phyloP scores from a whole-genome alignment of 2,888 invertebrate genomes.

The Ormyrus pomaceus region DNA sequence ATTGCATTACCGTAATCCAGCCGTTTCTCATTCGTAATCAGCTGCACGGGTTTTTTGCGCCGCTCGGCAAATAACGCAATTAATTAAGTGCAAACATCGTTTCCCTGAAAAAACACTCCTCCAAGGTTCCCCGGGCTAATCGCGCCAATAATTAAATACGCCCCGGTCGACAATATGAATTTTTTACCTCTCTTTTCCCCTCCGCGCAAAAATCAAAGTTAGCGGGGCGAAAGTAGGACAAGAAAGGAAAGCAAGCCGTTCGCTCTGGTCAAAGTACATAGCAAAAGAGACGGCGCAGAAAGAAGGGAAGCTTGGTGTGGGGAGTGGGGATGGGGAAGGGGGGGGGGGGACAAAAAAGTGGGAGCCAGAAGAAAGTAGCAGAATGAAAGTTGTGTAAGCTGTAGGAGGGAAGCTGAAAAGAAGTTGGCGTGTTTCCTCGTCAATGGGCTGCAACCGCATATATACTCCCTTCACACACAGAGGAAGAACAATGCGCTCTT shows the following conservation, averaged over 20 bases:
- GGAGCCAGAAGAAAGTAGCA: conserved; percentile 38
- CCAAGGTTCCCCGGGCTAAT: neutral
- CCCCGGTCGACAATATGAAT: neutral
- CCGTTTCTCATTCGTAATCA: too few species aligned
- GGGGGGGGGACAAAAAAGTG: conserved; percentile 40
- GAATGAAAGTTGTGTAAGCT: conserved; percentile 43
- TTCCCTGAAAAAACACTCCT: too few species aligned
- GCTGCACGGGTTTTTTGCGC: too few species aligned
- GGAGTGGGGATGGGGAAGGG: conserved; percentile 35
- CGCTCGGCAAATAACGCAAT: too few species aligned
- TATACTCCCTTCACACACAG: neutral
- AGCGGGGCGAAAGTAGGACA: conserved; percentile 32
- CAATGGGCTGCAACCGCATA: conserved; percentile 12
- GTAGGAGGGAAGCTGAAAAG: conserved; percentile 35
- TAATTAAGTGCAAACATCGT: too few species aligned
- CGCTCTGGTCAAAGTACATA: conserved; percentile 32
- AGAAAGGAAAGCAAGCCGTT: conserved; percentile 26
- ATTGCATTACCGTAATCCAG: too few species aligned
- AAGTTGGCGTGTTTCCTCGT: conserved; percentile 42
- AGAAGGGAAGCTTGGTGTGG: conserved; percentile 4
- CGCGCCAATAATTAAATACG: neutral
- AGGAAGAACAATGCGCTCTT: conserved; percentile 26
- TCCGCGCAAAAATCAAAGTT: conserved; percentile 39
- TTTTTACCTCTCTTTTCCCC: neutral
- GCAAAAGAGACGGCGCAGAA: neutral